A percentile compares a stretch with the other conserved stretches of the same genome.
phyloP scores from a whole-genome alignment of 2,797 vertebrate species.

The Coccyzus lansbergi region DNA sequence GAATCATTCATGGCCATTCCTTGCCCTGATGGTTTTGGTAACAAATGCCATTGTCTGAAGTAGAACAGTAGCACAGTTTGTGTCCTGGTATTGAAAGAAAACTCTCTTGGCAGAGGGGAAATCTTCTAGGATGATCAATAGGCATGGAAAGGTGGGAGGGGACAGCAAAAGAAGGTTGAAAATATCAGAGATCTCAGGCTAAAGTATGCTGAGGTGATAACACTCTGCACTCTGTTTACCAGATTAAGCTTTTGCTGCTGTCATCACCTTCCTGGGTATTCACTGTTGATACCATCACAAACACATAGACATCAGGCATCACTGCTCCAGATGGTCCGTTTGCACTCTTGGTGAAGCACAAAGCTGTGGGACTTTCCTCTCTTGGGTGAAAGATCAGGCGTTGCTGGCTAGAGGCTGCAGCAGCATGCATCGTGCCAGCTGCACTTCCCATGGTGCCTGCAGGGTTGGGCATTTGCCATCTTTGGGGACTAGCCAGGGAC shows the following conservation, averaged over 20 bases:
- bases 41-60: slow-evolving; percentile 5
- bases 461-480: not conserved
- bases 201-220: not conserved
- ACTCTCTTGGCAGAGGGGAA: not conserved
- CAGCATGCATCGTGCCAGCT: accelerated
- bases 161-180: not conserved
- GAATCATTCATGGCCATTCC: not conserved
- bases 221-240: not conserved
- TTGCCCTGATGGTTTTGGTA: not conserved
- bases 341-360: not conserved
- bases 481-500: not conserved
- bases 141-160: not conserved
- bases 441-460: not conserved
- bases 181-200: not conserved
- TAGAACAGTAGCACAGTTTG: not conserved
- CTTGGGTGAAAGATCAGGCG: not conserved
- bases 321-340: not conserved
- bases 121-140: not conserved
- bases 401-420: not conserved
- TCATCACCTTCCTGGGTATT: not conserved
- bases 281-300: not conserved
- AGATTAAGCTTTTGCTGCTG: not conserved
- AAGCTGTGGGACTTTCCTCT: not conserved
- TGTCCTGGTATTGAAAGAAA: not conserved
- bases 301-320: not conserved